Percentiles rank a stretch among this genome's conserved stretches.
Evolutionary conservation across 2,888 invertebrate species (phyloP).

Genomic region (Meloe dianella): DNA sequence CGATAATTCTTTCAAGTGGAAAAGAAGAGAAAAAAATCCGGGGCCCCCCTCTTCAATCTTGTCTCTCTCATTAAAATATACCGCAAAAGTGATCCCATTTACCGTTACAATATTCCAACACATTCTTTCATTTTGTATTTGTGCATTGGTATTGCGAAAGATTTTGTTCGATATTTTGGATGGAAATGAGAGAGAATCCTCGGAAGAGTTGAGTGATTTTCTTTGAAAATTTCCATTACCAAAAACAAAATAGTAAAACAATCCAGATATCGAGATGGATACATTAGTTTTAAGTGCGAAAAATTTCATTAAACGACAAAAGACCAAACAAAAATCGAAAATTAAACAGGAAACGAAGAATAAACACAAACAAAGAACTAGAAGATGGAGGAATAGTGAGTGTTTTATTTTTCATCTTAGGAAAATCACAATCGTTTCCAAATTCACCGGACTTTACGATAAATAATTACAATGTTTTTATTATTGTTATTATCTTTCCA

Average conservation of each 20-base stretch:
- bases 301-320: constrained; percentile 46
- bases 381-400: constrained; percentile 49
- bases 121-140: constrained; percentile 14
- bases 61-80: constrained; percentile 17
- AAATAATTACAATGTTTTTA: neutral
- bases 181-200: neutral
- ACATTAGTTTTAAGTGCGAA: constrained; percentile 50
- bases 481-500: constrained; percentile 50
- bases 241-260: neutral
- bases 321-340: constrained; percentile 35
- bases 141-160: constrained; percentile 3
- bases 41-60: too few species aligned
- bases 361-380: constrained; percentile 36
- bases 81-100: constrained; percentile 39
- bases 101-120: constrained; percentile 36
- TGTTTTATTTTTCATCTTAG: too few species aligned
- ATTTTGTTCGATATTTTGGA: neutral
- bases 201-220: neutral
- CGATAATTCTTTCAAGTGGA: too few species aligned
- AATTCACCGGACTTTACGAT: too few species aligned
- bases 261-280: constrained; percentile 38
- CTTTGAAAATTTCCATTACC: neutral
- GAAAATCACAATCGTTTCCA: too few species aligned
- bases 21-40: too few species aligned
- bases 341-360: constrained; percentile 34